phyloP scores from a whole-genome alignment of 2,797 vertebrate species.

The Peromyscus aztecus region DNA sequence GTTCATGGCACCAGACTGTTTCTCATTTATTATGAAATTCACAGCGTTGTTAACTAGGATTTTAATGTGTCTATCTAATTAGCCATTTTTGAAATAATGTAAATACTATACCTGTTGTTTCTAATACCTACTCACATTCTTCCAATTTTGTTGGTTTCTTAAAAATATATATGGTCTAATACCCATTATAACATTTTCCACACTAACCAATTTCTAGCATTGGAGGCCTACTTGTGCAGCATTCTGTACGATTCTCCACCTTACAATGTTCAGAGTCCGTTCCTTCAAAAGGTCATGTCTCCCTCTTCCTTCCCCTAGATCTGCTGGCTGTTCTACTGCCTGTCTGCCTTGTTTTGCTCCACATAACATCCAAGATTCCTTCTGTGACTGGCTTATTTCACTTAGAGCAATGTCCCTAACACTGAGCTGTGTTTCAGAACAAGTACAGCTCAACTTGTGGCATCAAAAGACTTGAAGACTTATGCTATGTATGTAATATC shows the following conservation, averaged over 20 bases:
- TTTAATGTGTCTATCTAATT: neutral
- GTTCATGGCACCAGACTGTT: neutral
- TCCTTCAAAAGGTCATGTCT: neutral
- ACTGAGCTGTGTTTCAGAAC: neutral
- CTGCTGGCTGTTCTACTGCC: too few relatives aligned
- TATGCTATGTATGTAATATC: neutral
- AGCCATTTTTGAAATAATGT: neutral
- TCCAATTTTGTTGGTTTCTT: neutral
- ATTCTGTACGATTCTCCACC: neutral
- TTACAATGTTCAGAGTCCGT: neutral
- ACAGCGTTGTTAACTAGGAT: neutral
- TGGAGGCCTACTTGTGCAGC: neutral
- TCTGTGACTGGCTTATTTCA: conserved; percentile 1
- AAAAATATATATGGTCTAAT: neutral
- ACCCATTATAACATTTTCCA: neutral
- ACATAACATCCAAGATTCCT: accelerated
- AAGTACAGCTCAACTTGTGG: neutral
- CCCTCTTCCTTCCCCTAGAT: neutral
- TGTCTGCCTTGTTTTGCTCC: neutral
- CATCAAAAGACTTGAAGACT: neutral
- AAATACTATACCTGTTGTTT: neutral
- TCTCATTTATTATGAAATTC: neutral
- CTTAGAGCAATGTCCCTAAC: neutral
- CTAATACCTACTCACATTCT: neutral
- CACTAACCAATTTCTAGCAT: neutral